A percentile compares a stretch with the other conserved stretches of the same genome.
phyloP scores from a whole-genome alignment of 35 echinoderm and acorn worm species.

The Diadema setosum region DNA sequence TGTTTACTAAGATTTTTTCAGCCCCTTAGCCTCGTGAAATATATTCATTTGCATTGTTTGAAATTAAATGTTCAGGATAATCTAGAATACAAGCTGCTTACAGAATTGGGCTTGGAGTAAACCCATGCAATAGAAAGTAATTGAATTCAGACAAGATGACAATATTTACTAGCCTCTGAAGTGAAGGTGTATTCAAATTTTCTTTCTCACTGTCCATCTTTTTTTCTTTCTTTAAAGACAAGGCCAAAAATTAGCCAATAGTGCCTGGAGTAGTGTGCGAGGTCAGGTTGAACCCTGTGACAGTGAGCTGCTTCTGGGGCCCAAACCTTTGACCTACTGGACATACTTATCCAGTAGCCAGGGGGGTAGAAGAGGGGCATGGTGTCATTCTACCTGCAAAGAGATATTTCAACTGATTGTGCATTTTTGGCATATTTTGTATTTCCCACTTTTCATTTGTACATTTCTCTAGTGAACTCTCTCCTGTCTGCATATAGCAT shows the following conservation, averaged over 20 bases:
- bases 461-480: no score
- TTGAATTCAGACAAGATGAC: background rate
- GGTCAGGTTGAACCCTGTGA: background rate
- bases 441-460: background rate
- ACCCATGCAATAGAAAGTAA: background rate
- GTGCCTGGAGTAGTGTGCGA: background rate
- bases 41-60: background rate
- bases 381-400: no score
- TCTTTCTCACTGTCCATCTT: background rate
- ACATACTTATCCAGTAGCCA: no score
- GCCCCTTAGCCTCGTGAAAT: no score
- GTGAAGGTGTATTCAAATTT: background rate
- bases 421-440: background rate
- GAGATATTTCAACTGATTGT: background rate
- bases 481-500: no score
- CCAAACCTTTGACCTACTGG: background rate
- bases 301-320: background rate
- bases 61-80: background rate
- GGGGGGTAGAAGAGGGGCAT: no score
- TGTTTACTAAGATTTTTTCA: no score
- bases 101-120: background rate
- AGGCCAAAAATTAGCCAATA: constrained; percentile 21
- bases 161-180: background rate
- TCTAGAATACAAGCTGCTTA: background rate
- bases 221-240: background rate